Evolutionary conservation across 1,140 invertebrate genomes (phyloP), one percentile per base, ranked within the genome.

Genomic region (Oreohelix idahoensis): DNA sequence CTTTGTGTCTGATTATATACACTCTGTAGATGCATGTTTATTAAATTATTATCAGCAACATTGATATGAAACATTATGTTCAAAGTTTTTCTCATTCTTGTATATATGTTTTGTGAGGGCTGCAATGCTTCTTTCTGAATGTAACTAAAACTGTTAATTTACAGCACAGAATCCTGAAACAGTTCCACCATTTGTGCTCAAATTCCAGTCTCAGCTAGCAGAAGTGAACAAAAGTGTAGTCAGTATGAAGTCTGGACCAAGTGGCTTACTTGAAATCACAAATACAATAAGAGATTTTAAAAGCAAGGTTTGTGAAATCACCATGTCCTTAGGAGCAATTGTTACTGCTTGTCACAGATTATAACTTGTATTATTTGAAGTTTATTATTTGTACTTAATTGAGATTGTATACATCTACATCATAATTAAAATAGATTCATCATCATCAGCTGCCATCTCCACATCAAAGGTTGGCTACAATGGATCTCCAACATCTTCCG

Each of bases 201-300:
- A 76, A 39, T 11, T 76, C 42, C 74, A 76, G 42, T 42, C 74
- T 49, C 74, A 76, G 74, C 42, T 76, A 8, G 69, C 38, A 39
- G 32, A 35, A 36, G 32, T 71, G 32, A 71, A 71, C 38, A 71
- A 71, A 39, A 23, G 13, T 71, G 32, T 71, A n/a, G 32, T n/a
- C 11, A 39, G 32, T 11, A 35, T 71, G n/a, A 35, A 39, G 32
- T 17, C 69, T 36, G 69, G n/a, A 71, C 38, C 74, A 29, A 10
- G n/a, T 20, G 42, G 42, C 20, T 15, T 76, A 76, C 36, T 42
- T 8, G 42, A 49, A 29, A 26, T 45, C 11, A 49, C 74, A 29
- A 49, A 39, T 11, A 32, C 38, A 29, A 45, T 76, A 29, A 29
- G 2, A 39, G 36, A 17, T 38, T 8, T 76, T 35, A 76, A 76